A percentile compares a stretch with the other conserved stretches of the same genome.
These are phyloP conservation scores for Potamilus streckersoni DNA, from an alignment of 1,140 invertebrate species.

Conservation along the genomic window DNA sequence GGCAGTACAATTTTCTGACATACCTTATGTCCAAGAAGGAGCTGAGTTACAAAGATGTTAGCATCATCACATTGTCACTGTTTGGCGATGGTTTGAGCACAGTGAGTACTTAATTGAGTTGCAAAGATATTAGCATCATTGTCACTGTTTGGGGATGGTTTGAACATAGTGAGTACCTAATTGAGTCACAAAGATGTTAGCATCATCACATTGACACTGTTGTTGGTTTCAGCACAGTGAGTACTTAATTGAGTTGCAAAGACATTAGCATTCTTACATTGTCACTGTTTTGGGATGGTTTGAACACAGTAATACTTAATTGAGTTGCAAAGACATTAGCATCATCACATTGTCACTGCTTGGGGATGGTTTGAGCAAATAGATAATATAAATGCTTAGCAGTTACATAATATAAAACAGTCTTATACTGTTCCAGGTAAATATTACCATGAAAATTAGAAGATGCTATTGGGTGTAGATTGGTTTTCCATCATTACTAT, in stretches of 20 bases:
- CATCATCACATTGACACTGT: slow-evolving; percentile 83
- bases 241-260: slow-evolving; percentile 66
- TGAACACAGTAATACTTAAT: slow-evolving; percentile 79
- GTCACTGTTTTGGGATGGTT: slow-evolving; percentile 86
- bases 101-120: slow-evolving; percentile 71
- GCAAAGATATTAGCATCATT: slow-evolving; percentile 79
- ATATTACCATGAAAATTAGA: too few relatives aligned
- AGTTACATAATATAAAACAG: too few relatives aligned
- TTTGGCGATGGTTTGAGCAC: slow-evolving; percentile 90
- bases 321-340: slow-evolving; percentile 75
- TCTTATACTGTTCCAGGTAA: too few relatives aligned
- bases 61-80: slow-evolving; percentile 83
- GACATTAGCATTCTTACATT: slow-evolving; percentile 83
- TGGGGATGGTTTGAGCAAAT: slow-evolving; percentile 83
- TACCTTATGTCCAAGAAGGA: slow-evolving; percentile 69
- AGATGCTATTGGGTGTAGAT: too few relatives aligned
- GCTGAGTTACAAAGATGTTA: slow-evolving; percentile 74
- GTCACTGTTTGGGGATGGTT: slow-evolving; percentile 86
- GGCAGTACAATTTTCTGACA: slow-evolving; percentile 68
- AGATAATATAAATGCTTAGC: too few relatives aligned
- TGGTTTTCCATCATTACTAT: too few relatives aligned
- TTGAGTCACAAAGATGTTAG: slow-evolving; percentile 75
- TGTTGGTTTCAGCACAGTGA: slow-evolving; percentile 91
- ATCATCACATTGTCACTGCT: slow-evolving; percentile 85
- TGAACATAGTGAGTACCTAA: slow-evolving; percentile 79